A percentile compares a stretch with the other conserved stretches of the same genome.
Conservation (phyloP, 2,113 vertebrate species). For the Copsychus sechellarum region DNA sequence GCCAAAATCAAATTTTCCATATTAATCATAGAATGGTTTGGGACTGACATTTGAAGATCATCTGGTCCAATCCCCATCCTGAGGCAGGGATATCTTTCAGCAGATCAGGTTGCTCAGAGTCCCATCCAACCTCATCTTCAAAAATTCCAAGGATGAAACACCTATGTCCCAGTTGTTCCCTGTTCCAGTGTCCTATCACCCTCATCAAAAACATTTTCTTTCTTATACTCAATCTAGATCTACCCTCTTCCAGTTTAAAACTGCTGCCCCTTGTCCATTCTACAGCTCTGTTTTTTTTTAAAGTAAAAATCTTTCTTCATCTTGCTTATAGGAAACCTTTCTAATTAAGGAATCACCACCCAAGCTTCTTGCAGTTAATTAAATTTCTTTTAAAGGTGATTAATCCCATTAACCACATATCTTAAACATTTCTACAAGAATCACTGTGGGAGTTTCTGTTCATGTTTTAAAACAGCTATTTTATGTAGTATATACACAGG, state of each 20-base stretch:
- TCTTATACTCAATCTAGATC: background rate
- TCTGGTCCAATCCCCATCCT: background rate
- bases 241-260: background rate
- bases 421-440: background rate
- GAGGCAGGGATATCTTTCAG: background rate
- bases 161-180: background rate
- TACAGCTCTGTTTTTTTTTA: background rate
- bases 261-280: background rate
- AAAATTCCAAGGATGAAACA: background rate
- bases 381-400: background rate
- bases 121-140: background rate
- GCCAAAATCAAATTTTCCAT: background rate
- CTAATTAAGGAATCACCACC: background rate
- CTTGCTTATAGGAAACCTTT: background rate
- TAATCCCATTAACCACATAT: background rate
- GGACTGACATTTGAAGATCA: background rate
- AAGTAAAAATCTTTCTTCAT: background rate
- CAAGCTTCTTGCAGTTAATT: background rate
- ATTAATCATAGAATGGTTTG: background rate
- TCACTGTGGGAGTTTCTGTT: background rate
- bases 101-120: background rate
- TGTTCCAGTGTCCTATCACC: background rate
- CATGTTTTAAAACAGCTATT: background rate
- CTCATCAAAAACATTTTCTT: background rate
- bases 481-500: background rate